Base-by-base conservation (phyloP, 2,113 vertebrate genomes). In the Grallaria varia region DNA sequence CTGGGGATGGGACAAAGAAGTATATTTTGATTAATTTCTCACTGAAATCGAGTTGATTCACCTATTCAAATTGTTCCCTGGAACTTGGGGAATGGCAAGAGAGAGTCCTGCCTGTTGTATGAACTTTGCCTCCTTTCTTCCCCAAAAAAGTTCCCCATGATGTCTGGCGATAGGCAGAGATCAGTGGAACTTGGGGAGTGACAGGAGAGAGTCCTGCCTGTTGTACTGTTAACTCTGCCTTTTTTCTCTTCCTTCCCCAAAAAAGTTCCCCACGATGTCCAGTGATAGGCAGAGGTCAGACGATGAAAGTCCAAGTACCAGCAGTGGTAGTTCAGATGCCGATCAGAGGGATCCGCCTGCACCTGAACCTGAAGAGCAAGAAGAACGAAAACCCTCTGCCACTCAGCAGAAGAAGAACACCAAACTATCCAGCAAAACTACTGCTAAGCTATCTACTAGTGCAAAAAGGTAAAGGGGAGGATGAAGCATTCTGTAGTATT, bases 351-450 rank as follows among this genome's bases (percentile, higher is more conserved):
- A 99, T 94, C 98, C 98, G 23, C 98, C 98, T 80, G 98, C 98
- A 16, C 98, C 99, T 78, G 99, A 99, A 94, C 98, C 98, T 3
- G 99, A 99, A 86, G 98, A 99, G 44, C 98, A 98, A 93, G 98
- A 99, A 88, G 99, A 99, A 93, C 98, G 98, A 95, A 99, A 99
- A 95, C 98, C 99, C 58, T 98, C 98, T 95, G 98, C 98, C 52
- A 98, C 98, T 24, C 98, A 98, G 96, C 98, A 99, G 98, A 99
- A 99, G 98, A 99, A 99, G 95, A 98, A 98, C 96, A 98, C 98
- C 97, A 99, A 99, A 98, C 96, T 99, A 53, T 99, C 99, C 93
- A 99, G 98, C 98, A 99, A 99, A 98, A 99, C 99, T 96, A 99
- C 99, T 94, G 99, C 99, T 93, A 99, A 99, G 96, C 97, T 99